Base-by-base conservation (phyloP, 2,888 invertebrate species). In the Pristionchus japonicus region DNA sequence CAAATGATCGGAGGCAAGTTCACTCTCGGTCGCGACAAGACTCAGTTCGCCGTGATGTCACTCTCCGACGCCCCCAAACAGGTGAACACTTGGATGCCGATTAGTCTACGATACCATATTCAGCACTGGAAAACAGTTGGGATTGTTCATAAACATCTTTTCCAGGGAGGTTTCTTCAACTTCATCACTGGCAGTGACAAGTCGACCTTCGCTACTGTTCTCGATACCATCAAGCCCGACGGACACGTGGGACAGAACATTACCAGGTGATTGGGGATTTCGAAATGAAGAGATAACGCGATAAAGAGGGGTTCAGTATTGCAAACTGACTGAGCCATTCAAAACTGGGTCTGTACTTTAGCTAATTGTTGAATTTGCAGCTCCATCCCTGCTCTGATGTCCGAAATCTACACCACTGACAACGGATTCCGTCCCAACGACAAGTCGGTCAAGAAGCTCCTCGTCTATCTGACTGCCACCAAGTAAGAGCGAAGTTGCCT, bases 381-480 rank as follows among this genome's bases (percentile, higher is more conserved):
- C 47, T 47, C 47, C 1, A 40, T 86, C 34, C 47, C 47, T 37
- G 70, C 70, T 23, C 49, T 86, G 31, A 43, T 70, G 86, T 3
- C 31, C 6, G 86, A 86, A 17, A 70, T 86, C 34, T 86, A 31
- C 86, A 70, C 49, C 13, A 47, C 20, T 15, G 23, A 67, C n/a
- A 70, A 67, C 49, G 86, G 70, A 31, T 86, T 27, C 86, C 43
- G 86, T 4, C 15, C 20, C 1, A 37, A 67, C 11, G 86, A 86
- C 34, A 67, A 67, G 20, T 49, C 43, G 34, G 86, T 86, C 17
- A 86, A 86, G 86, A 86, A 86, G 49, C 88, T 91, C n/a, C 83
- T 93, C 52, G 90, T 93, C 84, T 93, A 93, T 64, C 88, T 93
- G 20, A 92, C 93, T 0, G 86, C 90, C 64, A 89, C 91, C 20